Evolutionary conservation across 2,888 invertebrate genomes (phyloP), one percentile per base, ranked within the genome.

Genomic region (Neoitamus cyanurus): DNA sequence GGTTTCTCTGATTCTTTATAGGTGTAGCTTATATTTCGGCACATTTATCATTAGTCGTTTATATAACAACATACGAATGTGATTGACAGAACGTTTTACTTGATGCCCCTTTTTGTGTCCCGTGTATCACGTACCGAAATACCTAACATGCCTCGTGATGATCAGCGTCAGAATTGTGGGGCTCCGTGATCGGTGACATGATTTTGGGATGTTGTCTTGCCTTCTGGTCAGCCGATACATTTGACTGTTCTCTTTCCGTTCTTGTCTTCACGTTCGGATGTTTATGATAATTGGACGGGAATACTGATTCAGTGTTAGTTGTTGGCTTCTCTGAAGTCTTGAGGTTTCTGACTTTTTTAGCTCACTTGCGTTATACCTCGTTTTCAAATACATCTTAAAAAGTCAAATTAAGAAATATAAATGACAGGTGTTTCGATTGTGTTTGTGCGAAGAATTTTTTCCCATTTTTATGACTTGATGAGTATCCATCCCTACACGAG

Each of bases 341-440:
- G 30, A 7, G 7, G 0, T n/a, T 30, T n/a, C n/a, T 20, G 20
- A 37, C 58, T 80, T 46, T 36, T 82, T 68, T 42, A 80, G 58
- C 69, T 48, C 34, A 11, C 9, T 11, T 11, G 37, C 37, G 9
- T 37, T 37, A 37, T 37, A 11, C 37, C 11, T 37, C 37, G 9
- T 37, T 37, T 82, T 82, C 73, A 85, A 84, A 85, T 80, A 70
- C 83, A 84, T 82, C 85, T 85, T 70, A 84, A 83, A 77, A 83
- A 84, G 83, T 84, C 86, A 86, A 86, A 86, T 86, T 86, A 86
- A 84, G 84, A 86, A 84, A 86, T 85, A 86, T 85, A 85, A 86
- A 85, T 85, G 86, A 86, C 85, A 85, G 85, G 86, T 86, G 86
- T 83, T 86, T 86, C 13, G 13, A 37, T 3, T 37, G 11, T 37